Percentiles rank a stretch among this genome's conserved stretches.
Conservation (phyloP, 2,888 invertebrate genomes). For the Scaptomyza caliginosa region DNA sequence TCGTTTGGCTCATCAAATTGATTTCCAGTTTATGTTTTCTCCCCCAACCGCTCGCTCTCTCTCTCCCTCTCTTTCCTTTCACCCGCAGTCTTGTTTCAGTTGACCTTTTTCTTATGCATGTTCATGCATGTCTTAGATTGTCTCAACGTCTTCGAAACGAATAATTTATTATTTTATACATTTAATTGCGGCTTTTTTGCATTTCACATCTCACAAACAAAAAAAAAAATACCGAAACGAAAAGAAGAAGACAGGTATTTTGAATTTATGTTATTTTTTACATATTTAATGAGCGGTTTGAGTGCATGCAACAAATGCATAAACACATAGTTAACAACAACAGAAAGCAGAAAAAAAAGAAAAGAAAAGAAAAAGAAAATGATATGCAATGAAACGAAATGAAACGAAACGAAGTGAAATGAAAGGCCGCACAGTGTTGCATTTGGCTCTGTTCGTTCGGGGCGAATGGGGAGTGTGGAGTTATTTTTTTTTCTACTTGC, state of each 20-base stretch:
- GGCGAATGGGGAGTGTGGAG: background rate
- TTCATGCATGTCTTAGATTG: too few relatives aligned
- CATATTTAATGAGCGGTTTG: background rate
- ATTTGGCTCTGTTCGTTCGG: slow-evolving; percentile 5
- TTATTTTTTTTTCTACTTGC: background rate
- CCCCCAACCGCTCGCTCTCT: background rate
- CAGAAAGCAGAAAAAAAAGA: slow-evolving; percentile 8
- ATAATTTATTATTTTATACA: too few relatives aligned
- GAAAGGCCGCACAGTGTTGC: slow-evolving; percentile 27
- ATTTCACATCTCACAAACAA: too few relatives aligned
- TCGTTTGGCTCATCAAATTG: slow-evolving; percentile 37
- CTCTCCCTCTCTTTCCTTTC: too few relatives aligned
- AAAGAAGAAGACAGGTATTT: background rate
- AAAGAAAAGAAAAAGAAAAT: slow-evolving; percentile 4
- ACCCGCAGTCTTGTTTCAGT: background rate
- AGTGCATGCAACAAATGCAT: slow-evolving; percentile 20
- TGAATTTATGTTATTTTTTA: slow-evolving; percentile 7
- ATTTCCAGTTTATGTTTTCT: slow-evolving; percentile 34
- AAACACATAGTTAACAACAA: slow-evolving; percentile 7
- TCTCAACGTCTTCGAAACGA: too few relatives aligned
- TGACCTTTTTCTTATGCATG: too few relatives aligned
- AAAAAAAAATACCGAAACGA: too few relatives aligned
- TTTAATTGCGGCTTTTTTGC: slow-evolving; percentile 10
- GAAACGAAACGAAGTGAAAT: slow-evolving; percentile 19
- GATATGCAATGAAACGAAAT: slow-evolving; percentile 8